Evolutionary conservation across 2,888 invertebrate genomes (phyloP), one percentile per base, ranked within the genome.

Genomic region (Gerris lacustris): DNA sequence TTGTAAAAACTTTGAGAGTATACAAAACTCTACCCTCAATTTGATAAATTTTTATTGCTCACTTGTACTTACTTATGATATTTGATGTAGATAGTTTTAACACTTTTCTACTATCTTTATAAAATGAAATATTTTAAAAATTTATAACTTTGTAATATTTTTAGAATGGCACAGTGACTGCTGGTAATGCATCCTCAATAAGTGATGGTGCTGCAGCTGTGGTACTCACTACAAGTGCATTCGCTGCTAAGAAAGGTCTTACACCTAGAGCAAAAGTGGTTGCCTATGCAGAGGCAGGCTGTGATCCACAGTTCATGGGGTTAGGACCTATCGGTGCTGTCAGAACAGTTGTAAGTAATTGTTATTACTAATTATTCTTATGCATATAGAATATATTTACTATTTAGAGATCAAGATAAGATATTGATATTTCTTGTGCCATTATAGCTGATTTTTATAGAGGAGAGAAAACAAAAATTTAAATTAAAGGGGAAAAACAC

Each of bases 181-280:
- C 92, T 47, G 90, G 89, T 66, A 91, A 90, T 82, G 85, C 91
- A 1, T 91, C 91, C 7, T 91, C 91, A 45, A 83, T 92, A 55
- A 92, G 91, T 79, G 96, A 96, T 80, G 95, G 96, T 0, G 95
- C 96, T 5, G 93, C 94, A 5, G 93, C 90, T 1, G 82, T 96
- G 2, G 81, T 96, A 18, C 77, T 96, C 55, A 88, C 89, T 81
- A 86, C 86, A 31, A 83, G 83, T 72, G 82, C 82, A 55, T 83
- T 86, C 74, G 83, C 89, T 0, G 78, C 77, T 6, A 80, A 81
- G 66, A 83, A 86, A 66, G 83, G 84, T 5, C 75, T 90, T 0
- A 81, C 80, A 44, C 88, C 92, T 0, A 76, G 95, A 71, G 94
- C 89, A 2, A 86, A 84, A 79, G 85, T 96, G 67, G 85, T 89